Base-by-base conservation (phyloP, 1,140 invertebrate species). In the Drosophila ironensis region DNA sequence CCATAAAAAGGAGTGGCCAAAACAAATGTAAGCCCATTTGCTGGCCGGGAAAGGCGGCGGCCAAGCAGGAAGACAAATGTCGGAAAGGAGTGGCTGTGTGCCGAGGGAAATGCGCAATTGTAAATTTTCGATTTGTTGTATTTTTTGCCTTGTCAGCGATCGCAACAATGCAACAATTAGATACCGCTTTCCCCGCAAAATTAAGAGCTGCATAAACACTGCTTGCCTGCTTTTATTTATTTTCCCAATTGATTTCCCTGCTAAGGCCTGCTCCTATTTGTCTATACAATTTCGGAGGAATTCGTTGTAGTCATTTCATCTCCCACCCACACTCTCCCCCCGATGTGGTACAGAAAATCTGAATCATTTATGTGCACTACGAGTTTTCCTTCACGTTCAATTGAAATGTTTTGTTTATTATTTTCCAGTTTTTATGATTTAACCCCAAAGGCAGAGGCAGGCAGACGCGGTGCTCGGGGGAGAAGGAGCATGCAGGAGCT, bases 321-420 rank as follows among this genome's bases (percentile, higher is more conserved):
- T 28, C 27, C 20, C 30, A 33, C 2, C 17, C 7, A 17, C 16
- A 3, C 46, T 38, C 50, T 19, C 33, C 14, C 40, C 42, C 14
- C 4, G 27, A 28, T 8, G 5, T 33, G 33, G 16, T 19, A 51
- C 46, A 71, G 25, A 42, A 42, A 69, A 60, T 73, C 64, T 73
- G 69, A 77, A 52, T 82, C 69, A 69, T 70, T 84, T 84, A 78
- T 86, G 80, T 67, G 51, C 70, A 30, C 35, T 78, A 84, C 78
- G 80, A 73, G 80, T 82, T 84, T 84, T 86, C 53, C 80, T 84
- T 86, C 80, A 84, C 80, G 80, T 86, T 84, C 80, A 86, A 84
- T 84, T 84, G 80, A 84, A 86, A 51, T 57, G 64, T 75, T 80
- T 84, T 84, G 80, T 84, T 84, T 84, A 84, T 84, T 84, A 84